Conservation (phyloP, 2,113 vertebrate species). For the Strigops habroptila region DNA sequence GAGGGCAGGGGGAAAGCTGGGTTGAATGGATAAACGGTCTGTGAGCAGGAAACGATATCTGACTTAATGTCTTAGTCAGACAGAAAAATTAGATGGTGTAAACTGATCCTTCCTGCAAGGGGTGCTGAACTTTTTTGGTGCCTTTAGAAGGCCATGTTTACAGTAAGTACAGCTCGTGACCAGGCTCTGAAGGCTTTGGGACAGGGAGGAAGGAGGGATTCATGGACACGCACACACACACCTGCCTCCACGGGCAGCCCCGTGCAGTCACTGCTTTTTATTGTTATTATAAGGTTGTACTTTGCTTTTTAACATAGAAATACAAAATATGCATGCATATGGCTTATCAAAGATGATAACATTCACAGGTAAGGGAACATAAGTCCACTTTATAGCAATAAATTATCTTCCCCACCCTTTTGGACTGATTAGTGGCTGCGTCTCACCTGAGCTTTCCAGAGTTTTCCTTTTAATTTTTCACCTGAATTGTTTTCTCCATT, state of each 20-base stretch:
- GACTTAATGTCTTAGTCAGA: slow-evolving; percentile 73
- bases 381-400: slow-evolving; percentile 74
- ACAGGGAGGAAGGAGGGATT: neutral
- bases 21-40: slow-evolving; percentile 43
- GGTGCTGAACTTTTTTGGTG: slow-evolving; percentile 70
- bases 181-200: slow-evolving; percentile 28
- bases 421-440: slow-evolving; percentile 38
- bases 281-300: slow-evolving; percentile 32
- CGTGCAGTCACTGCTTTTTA: slow-evolving; percentile 1
- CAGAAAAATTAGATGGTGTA: slow-evolving; percentile 74
- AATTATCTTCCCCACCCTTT: slow-evolving; percentile 76
- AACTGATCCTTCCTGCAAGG: slow-evolving; percentile 64
- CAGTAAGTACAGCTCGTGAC: slow-evolving; percentile 64
- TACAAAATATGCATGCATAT: slow-evolving; percentile 38
- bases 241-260: neutral
- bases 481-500: slow-evolving; percentile 37
- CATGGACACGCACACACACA: neutral
- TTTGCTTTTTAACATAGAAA: slow-evolving; percentile 61
- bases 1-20: neutral
- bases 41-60: slow-evolving; percentile 62
- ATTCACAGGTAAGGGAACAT: slow-evolving; percentile 68
- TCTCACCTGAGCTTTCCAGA: slow-evolving; percentile 21
- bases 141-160: slow-evolving; percentile 73
- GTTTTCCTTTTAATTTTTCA: slow-evolving; percentile 48
- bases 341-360: slow-evolving; percentile 78